These are phyloP conservation scores for Branchipolynoe longqiensis DNA, from an alignment of 2,888 invertebrate genomes.

Conservation along the genomic window DNA sequence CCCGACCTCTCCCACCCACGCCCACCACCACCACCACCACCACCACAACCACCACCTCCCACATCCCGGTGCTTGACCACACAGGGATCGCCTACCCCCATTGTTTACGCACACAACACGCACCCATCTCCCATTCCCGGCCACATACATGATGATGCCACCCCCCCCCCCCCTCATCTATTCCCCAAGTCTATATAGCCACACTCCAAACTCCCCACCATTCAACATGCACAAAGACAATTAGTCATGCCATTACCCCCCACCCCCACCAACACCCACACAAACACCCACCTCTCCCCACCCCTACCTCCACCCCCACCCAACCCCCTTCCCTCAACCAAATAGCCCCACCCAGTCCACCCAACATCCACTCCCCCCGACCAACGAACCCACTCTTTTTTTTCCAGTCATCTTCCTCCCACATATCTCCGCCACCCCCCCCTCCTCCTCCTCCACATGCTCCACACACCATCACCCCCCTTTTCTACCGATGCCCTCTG, in stretches of 20 bases:
- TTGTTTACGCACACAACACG: not conserved
- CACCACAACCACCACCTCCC: not conserved
- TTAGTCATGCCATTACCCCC: not conserved
- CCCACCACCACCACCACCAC: too few relatives aligned
- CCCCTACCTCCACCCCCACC: not conserved
- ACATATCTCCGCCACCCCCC: not conserved
- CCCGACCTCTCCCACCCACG: too few relatives aligned
- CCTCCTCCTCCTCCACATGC: not conserved
- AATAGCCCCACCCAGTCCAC: not conserved
- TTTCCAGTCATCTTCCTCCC: not conserved
- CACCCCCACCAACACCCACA: not conserved
- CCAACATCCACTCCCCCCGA: not conserved
- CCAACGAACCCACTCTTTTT: not conserved
- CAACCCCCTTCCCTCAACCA: not conserved
- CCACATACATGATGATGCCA: not conserved
- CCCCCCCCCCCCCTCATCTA: not conserved
- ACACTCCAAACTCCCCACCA: not conserved
- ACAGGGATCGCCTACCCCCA: not conserved
- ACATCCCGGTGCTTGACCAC: not conserved
- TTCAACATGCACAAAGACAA: not conserved
- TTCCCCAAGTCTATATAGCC: not conserved
- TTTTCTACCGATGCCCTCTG: too few relatives aligned
- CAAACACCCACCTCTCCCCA: not conserved
- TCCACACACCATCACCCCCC: too few relatives aligned
- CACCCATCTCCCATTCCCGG: not conserved